Evolutionary conservation across 2,797 vertebrate species (phyloP), one percentile per base, ranked within the genome.

Genomic region (Sebastes steindachneri): DNA sequence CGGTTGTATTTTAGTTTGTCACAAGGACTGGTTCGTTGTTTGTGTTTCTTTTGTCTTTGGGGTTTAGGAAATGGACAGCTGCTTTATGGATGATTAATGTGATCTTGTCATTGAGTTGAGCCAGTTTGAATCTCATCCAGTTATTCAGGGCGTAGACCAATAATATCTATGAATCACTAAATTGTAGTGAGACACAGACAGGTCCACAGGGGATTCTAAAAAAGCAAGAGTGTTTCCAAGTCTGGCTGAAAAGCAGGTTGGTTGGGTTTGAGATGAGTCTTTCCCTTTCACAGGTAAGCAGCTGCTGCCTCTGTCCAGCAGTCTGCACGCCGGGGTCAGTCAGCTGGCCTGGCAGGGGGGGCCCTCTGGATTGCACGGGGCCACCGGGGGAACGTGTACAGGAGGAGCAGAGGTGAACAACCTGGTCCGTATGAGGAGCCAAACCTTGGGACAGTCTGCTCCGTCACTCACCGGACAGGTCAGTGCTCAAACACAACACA

Each of bases 381-480:
- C 69, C 11, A 2, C 58, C 0, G 85, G 70, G 1, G 87, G 80
- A 7, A 89, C 94, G 63, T 89, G 96, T 35, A 93, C 93, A 85
- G 76, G 9, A 35, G 68, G 68, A 54, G 87, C 97, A 98, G 98
- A 99, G 59, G 90, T 93, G 28, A 98, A 97, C 89, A 99, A 98
- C 94, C 93, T 99, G 88, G 97, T 99, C 84, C 96, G 98, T 37
- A 99, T 99, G 98, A 97, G 98, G 93, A 98, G 97, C 85, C 98
- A 99, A 79, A 94, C 94, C 3, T 89, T 99, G 55, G 98, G 98
- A 64, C 98, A 99, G 23, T 99, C 98, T 65, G 98, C 98, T 2
- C 98, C 98, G 14, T 99, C 98, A 0, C 97, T 99, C 84, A 98
- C 97, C n/a, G 97, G 97, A 82, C 96, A 97, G 97, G 98, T 99